Percentiles rank a stretch among this genome's conserved stretches.
Conservation (phyloP, 2,113 vertebrate genomes). For the Haemorhous mexicanus region DNA sequence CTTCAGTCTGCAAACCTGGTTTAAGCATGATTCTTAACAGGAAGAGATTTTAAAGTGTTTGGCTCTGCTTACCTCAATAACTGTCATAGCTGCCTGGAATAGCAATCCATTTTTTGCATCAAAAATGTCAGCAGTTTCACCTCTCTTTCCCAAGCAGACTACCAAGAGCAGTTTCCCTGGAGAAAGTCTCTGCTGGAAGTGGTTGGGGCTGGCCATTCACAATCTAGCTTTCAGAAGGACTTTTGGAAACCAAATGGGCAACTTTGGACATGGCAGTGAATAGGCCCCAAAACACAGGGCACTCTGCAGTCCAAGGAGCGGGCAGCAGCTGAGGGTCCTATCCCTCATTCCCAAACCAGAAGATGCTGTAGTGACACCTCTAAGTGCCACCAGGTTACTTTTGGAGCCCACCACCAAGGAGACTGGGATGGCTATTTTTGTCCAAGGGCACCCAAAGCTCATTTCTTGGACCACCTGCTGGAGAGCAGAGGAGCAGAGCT, state of each 20-base stretch:
- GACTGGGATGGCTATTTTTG: neutral
- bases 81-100: neutral
- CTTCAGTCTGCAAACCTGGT: neutral
- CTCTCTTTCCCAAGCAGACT: neutral
- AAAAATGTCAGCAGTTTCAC: neutral
- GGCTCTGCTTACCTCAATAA: neutral
- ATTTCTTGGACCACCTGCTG: neutral
- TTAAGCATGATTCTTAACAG: neutral
- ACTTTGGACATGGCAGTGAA: neutral
- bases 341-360: neutral
- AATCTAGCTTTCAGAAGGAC: neutral
- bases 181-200: neutral
- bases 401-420: neutral
- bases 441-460: accelerated
- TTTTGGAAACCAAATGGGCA: neutral
- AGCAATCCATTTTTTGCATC: neutral
- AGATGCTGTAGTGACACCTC: neutral
- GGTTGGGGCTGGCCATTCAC: neutral
- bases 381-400: neutral
- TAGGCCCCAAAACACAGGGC: neutral
- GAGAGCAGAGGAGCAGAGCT: neutral
- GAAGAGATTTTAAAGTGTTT: neutral
- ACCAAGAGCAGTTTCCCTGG: neutral
- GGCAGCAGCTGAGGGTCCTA: neutral
- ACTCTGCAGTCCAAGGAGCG: accelerated